Evolutionary conservation across 1,140 invertebrate genomes (phyloP), one percentile per base, ranked within the genome.

Genomic region (Nasonia longicornis): DNA sequence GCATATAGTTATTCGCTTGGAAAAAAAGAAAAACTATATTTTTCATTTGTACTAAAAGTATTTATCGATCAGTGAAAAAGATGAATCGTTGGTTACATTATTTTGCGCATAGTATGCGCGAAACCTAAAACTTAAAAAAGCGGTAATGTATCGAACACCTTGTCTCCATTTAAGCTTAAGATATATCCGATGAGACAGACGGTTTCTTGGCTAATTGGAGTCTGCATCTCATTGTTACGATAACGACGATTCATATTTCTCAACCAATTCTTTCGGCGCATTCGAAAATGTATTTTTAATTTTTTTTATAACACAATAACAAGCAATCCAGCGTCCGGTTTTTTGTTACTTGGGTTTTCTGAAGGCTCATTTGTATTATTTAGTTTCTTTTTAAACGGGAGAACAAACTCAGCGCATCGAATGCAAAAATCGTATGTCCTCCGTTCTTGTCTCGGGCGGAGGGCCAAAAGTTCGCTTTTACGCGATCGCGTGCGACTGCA

Each of bases 241-340:
- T 77, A 77, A 79, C 73, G 81, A 83, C 82, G 82, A 83, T 83
- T 83, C 82, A 83, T 83, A n/a, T 83, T 83, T 83, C 82, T 83
- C 81, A 82, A 79, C 77, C 81, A 82, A 82, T 82, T 74, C 66
- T 72, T 79, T 79, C 79, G 79, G 79, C 79, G 74, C 79, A 81
- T 76, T 79, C 64, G 63, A 78, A 78, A 78, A 58, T n/a, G 64
- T 67, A 29, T 67, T 76, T 67, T n/a, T 66, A 31, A 52, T 26
- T 26, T 77, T 67, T 14, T 66, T 66, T 74, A 67, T 26, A 82
- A 82, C 70, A 82, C 76, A 82, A 82, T 78, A 82, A 82, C 81
- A 78, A 82, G 81, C 69, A 73, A 79, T 48, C 73, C 80, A 82
- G 75, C 63, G 75, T 77, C 63, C 80, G 69, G 69, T 82, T 82